Evolutionary conservation across 2,888 invertebrate species (phyloP).

Genomic region (Philereme transversata): DNA sequence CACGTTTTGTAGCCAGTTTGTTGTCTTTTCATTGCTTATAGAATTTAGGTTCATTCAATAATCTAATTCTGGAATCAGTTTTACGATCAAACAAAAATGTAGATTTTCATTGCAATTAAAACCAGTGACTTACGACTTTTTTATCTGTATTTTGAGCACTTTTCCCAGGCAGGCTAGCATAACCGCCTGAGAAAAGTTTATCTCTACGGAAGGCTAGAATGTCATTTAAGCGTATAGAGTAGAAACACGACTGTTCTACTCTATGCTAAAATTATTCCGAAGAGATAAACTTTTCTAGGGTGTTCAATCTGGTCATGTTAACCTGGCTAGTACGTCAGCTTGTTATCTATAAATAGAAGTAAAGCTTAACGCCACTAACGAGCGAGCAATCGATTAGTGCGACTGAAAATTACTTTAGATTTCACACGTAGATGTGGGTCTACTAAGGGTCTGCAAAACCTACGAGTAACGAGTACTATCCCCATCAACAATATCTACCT

Average conservation of each 20-base stretch:
- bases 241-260: no score
- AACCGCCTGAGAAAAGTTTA: no score
- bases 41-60: background rate
- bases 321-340: background rate
- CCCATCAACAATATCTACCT: no score
- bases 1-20: slow-evolving; percentile 1
- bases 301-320: no score
- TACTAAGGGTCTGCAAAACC: background rate
- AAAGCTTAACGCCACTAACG: slow-evolving; percentile 6
- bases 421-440: slow-evolving; percentile 3
- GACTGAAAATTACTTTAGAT: slow-evolving; percentile 1
- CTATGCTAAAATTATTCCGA: no score
- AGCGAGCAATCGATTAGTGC: background rate
- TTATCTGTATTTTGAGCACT: slow-evolving; percentile 6
- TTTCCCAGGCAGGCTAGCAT: background rate
- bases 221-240: no score
- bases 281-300: no score
- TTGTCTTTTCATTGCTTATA: background rate
- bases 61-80: slow-evolving; percentile 3
- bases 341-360: slow-evolving; percentile 5
- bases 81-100: background rate
- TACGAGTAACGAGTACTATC: background rate
- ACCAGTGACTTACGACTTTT: slow-evolving; percentile 8
- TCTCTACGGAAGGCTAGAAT: no score
- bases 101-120: background rate